Evolutionary conservation across 2,888 invertebrate species (phyloP), one percentile per base, ranked within the genome.

Genomic region (Alloscopus bannaensis): DNA sequence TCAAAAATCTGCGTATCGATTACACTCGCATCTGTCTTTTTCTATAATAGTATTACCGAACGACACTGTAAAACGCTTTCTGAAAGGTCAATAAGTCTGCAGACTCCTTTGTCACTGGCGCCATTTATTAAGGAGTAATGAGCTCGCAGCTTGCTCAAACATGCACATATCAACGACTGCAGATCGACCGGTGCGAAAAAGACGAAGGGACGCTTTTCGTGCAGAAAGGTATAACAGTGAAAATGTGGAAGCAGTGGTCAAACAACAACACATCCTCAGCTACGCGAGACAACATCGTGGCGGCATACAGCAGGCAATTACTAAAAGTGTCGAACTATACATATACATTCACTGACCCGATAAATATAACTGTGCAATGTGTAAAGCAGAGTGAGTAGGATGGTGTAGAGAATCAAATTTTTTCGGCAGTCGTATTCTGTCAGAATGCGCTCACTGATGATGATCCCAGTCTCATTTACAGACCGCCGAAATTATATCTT

Each of bases 61-160:
- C 64, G 20, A 20, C n/a, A 29, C 18, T n/a, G n/a, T 13, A 72
- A 64, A 64, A 55, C 55, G 24, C 22, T 66, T 59, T 45, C 26
- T 66, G 36, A 69, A 64, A 80, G 80, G 80, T 80, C 80, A 80
- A 52, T 62, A 36, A 80, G 80, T 80, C 80, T 80, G 73, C 42
- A 64, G 69, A 62, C 57, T 59, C 45, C 66, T 60, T 59, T 68
- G 75, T 66, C 75, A 59, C 80, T 80, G 80, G 80, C 80, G 80
- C 80, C 80, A 72, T 69, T 80, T 80, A 75, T 80, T 80, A 80
- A 70, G 69, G 40, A 65, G 64, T 69, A 80, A 80, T 69, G 73
- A 80, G 62, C 70, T 45, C 36, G 69, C 55, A 62, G 8, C 31
- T 20, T 18, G 62, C 22, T 36, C 45, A 42, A n/a, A 47, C 59